Evolutionary conservation across 2,113 vertebrate genomes (phyloP).

Genomic region (Ochotona curzoniae): DNA sequence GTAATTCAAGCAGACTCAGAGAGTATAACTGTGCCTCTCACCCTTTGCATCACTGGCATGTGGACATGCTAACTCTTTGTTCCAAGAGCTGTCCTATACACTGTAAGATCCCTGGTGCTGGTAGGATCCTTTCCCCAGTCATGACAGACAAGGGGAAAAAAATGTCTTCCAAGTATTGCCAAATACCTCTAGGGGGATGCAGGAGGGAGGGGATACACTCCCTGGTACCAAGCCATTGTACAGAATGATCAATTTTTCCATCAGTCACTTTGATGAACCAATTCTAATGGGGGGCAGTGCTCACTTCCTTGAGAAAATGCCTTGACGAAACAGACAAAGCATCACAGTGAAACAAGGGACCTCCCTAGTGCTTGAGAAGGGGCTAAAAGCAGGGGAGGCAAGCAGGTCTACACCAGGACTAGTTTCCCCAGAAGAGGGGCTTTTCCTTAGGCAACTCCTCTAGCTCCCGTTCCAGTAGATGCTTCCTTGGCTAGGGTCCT

Average conservation of each 20-base stretch:
- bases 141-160: conserved; percentile 14
- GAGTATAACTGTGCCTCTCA: not conserved
- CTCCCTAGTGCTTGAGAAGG: not conserved
- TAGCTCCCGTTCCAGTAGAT: not conserved
- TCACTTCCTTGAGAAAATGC: conserved; percentile 18
- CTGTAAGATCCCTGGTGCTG: not conserved
- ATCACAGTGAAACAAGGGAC: not conserved
- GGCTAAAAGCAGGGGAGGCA: not conserved
- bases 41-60: not conserved
- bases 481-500: not conserved
- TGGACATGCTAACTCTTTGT: conserved; percentile 14
- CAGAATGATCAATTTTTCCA: conserved; percentile 32
- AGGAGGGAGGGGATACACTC: not conserved
- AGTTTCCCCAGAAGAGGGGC: not conserved
- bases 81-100: not conserved
- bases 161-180: not conserved
- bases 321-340: not conserved
- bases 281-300: not conserved
- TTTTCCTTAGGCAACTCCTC: not conserved
- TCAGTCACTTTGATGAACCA: not conserved
- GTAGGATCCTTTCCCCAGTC: not conserved
- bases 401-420: not conserved
- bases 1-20: not conserved
- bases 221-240: not conserved
- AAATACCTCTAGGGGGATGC: not conserved